Evolutionary conservation across 2,797 vertebrate species (phyloP).

Genomic region (Cirrhinus molitorella): DNA sequence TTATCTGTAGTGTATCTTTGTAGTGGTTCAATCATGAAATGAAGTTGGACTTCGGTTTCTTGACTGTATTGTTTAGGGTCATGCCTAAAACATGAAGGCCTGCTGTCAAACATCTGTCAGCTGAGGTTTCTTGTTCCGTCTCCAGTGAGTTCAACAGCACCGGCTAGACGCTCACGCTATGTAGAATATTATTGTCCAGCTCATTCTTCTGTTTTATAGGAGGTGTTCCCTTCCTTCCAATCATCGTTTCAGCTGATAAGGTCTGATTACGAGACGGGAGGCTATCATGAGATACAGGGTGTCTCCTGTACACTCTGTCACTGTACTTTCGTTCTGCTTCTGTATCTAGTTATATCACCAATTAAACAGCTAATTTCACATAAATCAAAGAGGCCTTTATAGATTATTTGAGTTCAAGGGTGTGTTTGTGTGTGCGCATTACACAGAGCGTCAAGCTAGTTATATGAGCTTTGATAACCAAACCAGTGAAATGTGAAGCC

Average conservation of each 20-base stretch:
- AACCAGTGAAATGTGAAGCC: neutral
- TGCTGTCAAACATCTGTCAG: slow-evolving; percentile 41
- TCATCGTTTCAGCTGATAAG: neutral
- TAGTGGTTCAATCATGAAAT: neutral
- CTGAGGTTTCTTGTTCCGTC: slow-evolving; percentile 27
- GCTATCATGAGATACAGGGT: neutral
- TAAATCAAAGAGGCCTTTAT: neutral
- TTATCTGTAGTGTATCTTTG: neutral
- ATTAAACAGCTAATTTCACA: neutral
- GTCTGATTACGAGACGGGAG: slow-evolving; percentile 12
- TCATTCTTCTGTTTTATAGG: slow-evolving; percentile 1
- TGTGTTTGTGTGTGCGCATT: neutral
- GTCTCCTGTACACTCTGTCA: neutral
- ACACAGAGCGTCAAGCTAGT: neutral
- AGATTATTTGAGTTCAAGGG: neutral
- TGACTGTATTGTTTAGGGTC: slow-evolving; percentile 5
- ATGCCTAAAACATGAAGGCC: slow-evolving; percentile 37
- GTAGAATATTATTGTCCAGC: neutral
- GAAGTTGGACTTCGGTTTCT: neutral
- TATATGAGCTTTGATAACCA: neutral
- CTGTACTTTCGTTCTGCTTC: neutral
- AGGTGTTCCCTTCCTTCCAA: neutral
- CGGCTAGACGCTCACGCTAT: neutral
- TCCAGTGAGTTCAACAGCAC: neutral
- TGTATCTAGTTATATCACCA: neutral